phyloP scores from a whole-genome alignment of 2,888 invertebrate species.

The Rhopalosiphum nymphaeae region DNA sequence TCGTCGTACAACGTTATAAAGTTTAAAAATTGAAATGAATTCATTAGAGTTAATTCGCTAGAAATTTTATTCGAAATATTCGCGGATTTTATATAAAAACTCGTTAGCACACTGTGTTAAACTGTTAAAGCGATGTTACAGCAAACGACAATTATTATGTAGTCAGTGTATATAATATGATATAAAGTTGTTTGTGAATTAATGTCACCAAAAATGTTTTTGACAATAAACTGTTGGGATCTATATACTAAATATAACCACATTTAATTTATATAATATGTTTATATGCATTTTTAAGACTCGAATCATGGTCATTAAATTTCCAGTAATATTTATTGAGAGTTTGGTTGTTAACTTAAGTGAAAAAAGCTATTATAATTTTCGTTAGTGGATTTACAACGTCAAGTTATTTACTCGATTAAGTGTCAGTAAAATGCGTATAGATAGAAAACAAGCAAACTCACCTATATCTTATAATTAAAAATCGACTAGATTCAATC shows the following conservation, averaged over 20 bases:
- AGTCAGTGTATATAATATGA: neutral
- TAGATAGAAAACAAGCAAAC: neutral
- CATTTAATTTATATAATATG: neutral
- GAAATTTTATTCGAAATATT: neutral
- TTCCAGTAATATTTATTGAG: neutral
- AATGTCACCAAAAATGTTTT: neutral
- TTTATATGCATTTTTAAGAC: neutral
- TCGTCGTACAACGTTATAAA: neutral
- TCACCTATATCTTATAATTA: neutral
- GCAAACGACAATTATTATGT: neutral
- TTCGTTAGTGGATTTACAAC: neutral
- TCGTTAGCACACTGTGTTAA: neutral
- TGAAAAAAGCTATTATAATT: constrained; percentile 3
- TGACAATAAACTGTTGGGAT: neutral
- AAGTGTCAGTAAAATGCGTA: neutral
- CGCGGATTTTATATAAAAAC: neutral
- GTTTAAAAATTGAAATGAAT: constrained; percentile 3
- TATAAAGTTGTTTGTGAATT: neutral
- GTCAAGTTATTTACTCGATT: constrained; percentile 13
- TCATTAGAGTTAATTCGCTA: constrained; percentile 9
- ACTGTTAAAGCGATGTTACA: neutral
- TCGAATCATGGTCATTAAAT: neutral
- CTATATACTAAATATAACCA: neutral
- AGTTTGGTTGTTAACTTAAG: neutral
- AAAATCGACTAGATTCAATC: neutral